Conservation (phyloP, 2,888 invertebrate genomes). For the Coenonympha glycerion region DNA sequence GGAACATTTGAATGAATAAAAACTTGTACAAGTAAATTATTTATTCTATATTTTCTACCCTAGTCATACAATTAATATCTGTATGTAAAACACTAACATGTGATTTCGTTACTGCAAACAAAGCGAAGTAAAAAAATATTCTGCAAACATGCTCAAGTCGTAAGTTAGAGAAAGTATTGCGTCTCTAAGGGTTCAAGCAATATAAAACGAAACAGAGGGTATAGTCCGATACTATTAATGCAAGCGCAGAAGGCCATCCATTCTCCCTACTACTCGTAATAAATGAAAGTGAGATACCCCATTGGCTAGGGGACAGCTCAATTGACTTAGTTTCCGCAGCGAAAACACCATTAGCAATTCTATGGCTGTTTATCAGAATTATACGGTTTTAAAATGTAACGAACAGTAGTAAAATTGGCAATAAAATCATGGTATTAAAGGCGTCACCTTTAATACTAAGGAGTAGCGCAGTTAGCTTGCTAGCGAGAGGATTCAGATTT, state of each 20-base stretch:
- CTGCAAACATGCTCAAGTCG: background rate
- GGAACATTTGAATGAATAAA: too few species aligned
- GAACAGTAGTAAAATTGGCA: background rate
- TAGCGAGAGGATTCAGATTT: too few species aligned
- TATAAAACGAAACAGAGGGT: slow-evolving; percentile 24
- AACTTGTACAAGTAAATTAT: too few species aligned
- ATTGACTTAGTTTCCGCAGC: slow-evolving; percentile 18
- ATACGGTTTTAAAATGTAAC: background rate
- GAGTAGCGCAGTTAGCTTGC: too few species aligned
- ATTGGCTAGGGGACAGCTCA: slow-evolving; percentile 24
- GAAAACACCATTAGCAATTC: slow-evolving; percentile 38
- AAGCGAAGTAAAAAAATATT: background rate
- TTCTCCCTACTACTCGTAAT: slow-evolving; percentile 25
- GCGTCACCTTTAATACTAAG: too few species aligned
- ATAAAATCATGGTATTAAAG: too few species aligned
- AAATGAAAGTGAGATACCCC: slow-evolving; percentile 30
- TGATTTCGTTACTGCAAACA: background rate
- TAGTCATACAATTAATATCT: too few species aligned
- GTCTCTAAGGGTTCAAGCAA: slow-evolving; percentile 18
- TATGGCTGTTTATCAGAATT: slow-evolving; percentile 34
- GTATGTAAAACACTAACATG: too few species aligned
- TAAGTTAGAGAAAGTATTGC: slow-evolving; percentile 16
- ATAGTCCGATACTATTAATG: slow-evolving; percentile 22
- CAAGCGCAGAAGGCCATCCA: slow-evolving; percentile 20
- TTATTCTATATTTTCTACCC: too few species aligned